Evolutionary conservation across 2,888 invertebrate genomes (phyloP), one percentile per base, ranked within the genome.

Genomic region (Nemoura dubitans): DNA sequence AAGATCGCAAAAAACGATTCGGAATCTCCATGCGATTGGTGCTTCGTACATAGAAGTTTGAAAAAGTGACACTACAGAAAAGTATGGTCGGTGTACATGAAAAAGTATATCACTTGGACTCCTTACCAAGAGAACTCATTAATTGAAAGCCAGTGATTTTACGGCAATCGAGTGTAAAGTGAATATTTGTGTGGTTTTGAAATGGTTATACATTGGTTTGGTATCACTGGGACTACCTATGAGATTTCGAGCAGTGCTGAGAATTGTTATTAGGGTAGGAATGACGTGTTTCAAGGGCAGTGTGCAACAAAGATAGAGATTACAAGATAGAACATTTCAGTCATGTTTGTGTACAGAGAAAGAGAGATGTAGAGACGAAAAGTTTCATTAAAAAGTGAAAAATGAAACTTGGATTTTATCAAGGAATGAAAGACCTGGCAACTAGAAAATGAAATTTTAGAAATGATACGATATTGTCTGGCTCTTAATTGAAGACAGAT

Each of bases 1-100:
- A 84, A 84, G 84, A 84, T 84, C 84, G 84, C 84, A 76, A 84
- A 6, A 76, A 84, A 84, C 84, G 84, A 84, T 84, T 84, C 43
- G 28, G 76, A 84, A 84, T 84, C 84, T 76, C 76, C 10, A 84
- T 27, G 84, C 84, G 84, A 84, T 84, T 84, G 84, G 84, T 84
- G 84, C 84, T 84, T 59, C 30, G 36, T 83, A 83, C 83, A 83
- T 83, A 14, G 83, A 83, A 5, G 78, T 78, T 78, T 28, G 78
- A 78, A 78, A 27, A 26, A 78, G 78, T 27, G 26, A 28, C 26
- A 81, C n/a, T n/a, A n/a, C 30, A 81, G 30, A 30, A 29, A 81
- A 21, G 81, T 81, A 29, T 30, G 28, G 78, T 78, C 78, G 28
- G n/a, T 78, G 78, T 27, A 78, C 26, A 27, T 78, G 28, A 7